These are phyloP conservation scores for Liodrosophila aerea DNA, from an alignment of 2,888 invertebrate genomes.

Conservation along the genomic window DNA sequence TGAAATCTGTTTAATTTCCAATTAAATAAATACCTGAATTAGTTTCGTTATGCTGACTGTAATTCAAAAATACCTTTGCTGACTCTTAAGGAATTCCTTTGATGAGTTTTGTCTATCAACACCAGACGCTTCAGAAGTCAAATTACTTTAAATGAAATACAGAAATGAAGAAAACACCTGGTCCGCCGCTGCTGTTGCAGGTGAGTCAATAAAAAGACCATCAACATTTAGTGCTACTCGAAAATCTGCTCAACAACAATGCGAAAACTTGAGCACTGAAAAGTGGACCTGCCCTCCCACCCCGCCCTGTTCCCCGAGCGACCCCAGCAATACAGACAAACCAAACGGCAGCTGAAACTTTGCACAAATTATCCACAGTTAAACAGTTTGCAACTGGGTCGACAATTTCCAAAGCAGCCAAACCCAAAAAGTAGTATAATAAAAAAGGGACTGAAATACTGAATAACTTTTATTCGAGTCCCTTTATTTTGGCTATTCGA, in stretches of 20 bases:
- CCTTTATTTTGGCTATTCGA: slow-evolving; percentile 56
- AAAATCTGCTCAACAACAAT: slow-evolving; percentile 33
- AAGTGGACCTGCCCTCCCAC: slow-evolving; percentile 5
- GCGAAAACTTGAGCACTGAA: slow-evolving; percentile 16
- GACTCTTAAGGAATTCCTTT: background rate
- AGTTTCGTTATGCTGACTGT: slow-evolving; percentile 2
- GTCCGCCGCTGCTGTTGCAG: slow-evolving; percentile 37
- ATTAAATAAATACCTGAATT: no score
- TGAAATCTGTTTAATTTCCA: no score
- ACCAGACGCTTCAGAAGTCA: slow-evolving; percentile 18
- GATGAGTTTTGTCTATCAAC: no score
- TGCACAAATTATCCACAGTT: slow-evolving; percentile 68
- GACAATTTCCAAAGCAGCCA: slow-evolving; percentile 55
- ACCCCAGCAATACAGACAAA: slow-evolving; percentile 2
- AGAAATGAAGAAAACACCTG: slow-evolving; percentile 46
- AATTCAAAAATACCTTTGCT: background rate
- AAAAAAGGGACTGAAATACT: slow-evolving; percentile 47
- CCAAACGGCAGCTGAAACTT: slow-evolving; percentile 52
- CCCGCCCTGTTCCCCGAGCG: background rate
- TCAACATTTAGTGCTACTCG: slow-evolving; percentile 53
- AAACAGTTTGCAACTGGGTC: slow-evolving; percentile 53
- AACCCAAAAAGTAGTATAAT: no score
- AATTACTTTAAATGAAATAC: slow-evolving; percentile 35
- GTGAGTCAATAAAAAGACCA: slow-evolving; percentile 63
- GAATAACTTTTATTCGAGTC: slow-evolving; percentile 51